Percentiles rank a stretch among this genome's conserved stretches.
These are phyloP conservation scores for Clusia tigrina DNA, from an alignment of 2,888 invertebrate species.

Conservation along the genomic window DNA sequence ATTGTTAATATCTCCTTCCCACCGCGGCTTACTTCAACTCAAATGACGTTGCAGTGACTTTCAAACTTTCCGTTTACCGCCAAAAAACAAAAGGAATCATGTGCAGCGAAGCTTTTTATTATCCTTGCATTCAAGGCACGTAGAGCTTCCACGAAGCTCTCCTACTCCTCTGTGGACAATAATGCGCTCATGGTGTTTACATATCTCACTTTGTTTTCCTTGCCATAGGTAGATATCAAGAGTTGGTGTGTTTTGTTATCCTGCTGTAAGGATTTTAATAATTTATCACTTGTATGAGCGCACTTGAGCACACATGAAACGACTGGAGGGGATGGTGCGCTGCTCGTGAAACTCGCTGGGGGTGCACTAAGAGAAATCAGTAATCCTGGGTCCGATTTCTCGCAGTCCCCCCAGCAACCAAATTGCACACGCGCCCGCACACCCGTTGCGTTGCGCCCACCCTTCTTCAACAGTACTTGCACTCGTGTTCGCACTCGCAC, in stretches of 20 bases:
- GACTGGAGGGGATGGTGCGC: slow-evolving; percentile 16
- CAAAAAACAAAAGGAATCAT: background rate
- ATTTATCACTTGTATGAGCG: background rate
- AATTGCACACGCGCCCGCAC: slow-evolving; percentile 17
- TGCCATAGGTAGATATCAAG: too few species aligned
- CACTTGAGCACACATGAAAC: background rate
- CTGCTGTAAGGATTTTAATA: slow-evolving; percentile 27
- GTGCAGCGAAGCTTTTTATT: slow-evolving; percentile 9
- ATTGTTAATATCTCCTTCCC: too few species aligned
- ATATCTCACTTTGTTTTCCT: too few species aligned
- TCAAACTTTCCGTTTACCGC: slow-evolving; percentile 19
- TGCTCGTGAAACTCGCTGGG: background rate
- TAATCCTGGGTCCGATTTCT: slow-evolving; percentile 59
- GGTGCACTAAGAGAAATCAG: slow-evolving; percentile 38
- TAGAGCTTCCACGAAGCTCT: background rate
- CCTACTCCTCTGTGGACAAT: background rate
- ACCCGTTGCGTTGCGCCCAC: background rate
- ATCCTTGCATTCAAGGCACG: slow-evolving; percentile 16
- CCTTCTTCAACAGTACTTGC: slow-evolving; percentile 19
- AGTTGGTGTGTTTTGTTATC: slow-evolving; percentile 14
- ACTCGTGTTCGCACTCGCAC: background rate
- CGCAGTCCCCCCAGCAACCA: slow-evolving; percentile 36
- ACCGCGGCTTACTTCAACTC: background rate
- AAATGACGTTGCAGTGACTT: slow-evolving; percentile 15
- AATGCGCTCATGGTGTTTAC: background rate